These are phyloP conservation scores for Aradophagus sp. DNA, from an alignment of 1,140 invertebrate genomes.

Conservation along the genomic window DNA sequence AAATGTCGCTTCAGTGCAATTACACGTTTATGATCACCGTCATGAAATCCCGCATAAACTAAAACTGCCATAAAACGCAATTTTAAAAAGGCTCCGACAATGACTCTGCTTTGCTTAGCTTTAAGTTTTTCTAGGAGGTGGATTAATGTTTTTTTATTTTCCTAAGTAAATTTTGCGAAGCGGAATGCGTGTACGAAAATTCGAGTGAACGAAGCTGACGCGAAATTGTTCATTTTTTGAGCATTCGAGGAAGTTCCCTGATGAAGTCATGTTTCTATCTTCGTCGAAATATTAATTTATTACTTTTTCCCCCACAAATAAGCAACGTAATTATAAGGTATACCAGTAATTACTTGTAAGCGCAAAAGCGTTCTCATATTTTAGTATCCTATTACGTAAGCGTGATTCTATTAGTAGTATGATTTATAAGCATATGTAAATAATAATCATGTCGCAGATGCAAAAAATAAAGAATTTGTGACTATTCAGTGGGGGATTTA, in stretches of 20 bases:
- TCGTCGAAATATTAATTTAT: slow-evolving; percentile 44
- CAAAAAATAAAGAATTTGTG: slow-evolving; percentile 60
- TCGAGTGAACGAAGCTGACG: slow-evolving; percentile 45
- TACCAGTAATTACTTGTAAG: slow-evolving; percentile 54
- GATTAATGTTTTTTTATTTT: slow-evolving; percentile 20
- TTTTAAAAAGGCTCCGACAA: slow-evolving; percentile 33
- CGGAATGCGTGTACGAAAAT: slow-evolving; percentile 49
- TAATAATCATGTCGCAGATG: slow-evolving; percentile 55
- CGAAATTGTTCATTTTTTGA: slow-evolving; percentile 40
- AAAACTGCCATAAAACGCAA: slow-evolving; percentile 45
- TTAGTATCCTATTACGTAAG: slow-evolving; percentile 59
- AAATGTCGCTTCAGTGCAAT: no score
- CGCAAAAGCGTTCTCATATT: slow-evolving; percentile 42
- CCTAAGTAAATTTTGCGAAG: slow-evolving; percentile 36
- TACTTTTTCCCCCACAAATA: slow-evolving; percentile 26
- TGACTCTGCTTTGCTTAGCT: slow-evolving; percentile 45
- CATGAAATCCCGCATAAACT: no score
- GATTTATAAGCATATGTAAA: slow-evolving; percentile 59
- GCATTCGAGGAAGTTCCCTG: slow-evolving; percentile 48
- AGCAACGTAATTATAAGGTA: slow-evolving; percentile 44
- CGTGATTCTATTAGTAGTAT: slow-evolving; percentile 58
- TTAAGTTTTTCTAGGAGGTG: slow-evolving; percentile 42
- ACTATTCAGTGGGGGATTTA: no score
- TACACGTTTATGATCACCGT: no score
- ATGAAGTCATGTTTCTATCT: slow-evolving; percentile 58